Base-by-base conservation (phyloP, 2,113 vertebrate genomes). In the Dendropsophus ebraccatus region DNA sequence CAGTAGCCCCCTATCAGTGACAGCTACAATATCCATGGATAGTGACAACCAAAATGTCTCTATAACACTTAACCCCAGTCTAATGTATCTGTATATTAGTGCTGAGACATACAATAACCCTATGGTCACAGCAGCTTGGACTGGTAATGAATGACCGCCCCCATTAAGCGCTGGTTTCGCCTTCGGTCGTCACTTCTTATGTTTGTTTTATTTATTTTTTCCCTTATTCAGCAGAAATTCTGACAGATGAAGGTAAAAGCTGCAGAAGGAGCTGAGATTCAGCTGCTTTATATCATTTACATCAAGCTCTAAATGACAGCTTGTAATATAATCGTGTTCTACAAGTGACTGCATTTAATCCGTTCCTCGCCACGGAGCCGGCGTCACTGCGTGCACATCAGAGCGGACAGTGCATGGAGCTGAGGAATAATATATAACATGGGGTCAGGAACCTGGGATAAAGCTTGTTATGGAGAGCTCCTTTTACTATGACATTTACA, bases 281-380 rank as follows among this genome's bases (percentile, higher is more conserved):
- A 28, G 13, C 74, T 52, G 25, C 28, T 52, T 76, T 25, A 52
- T 47, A 56, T 54, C 49, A 21, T 52, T 76, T 25, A 52, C 73
- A 56, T 54, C 49, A 21, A 32, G 35, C 35, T 60, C 1, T 54
- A 41, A 58, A 79, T 79, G 77, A 79, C 54, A 79, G 54, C 76
- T 79, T 60, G 54, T 37, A 79, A 60, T 79, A 37, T 79, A 60
- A 60, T 79, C 77, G 12, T 60, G 77, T 58, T 79, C 30, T 79
- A 37, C 52, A 37, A 58, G 76, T 58, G 52, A 60, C 52, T 37
- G 77, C 77, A n/a, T 37, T 79, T 60, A 79, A 79, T 37, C 50
- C 30, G 75, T 13, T 78, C 52, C 28, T 47, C 4, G 19, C 49
- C 47, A 21, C 49, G 4, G 32, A 58, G 52, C 19, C 28, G 76